Percentiles rank a stretch among this genome's conserved stretches.
Evolutionary conservation across 2,113 vertebrate species (phyloP).

Genomic region (Phocoena sinus): DNA sequence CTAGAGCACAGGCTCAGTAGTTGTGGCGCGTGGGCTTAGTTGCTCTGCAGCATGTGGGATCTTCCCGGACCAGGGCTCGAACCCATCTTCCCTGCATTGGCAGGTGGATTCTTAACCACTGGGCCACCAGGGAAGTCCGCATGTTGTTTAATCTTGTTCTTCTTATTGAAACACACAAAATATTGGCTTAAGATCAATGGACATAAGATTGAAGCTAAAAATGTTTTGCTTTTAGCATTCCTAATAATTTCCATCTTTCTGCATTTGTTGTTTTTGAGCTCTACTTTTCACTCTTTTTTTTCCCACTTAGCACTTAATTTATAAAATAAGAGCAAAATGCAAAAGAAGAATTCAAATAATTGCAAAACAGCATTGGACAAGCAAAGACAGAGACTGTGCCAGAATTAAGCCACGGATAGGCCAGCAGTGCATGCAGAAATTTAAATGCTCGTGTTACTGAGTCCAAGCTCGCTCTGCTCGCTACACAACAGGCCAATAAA

Average conservation of each 20-base stretch:
- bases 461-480: too few relatives aligned
- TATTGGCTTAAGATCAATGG: conserved; percentile 34
- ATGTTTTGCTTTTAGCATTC: conserved; percentile 31
- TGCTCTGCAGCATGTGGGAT: too few relatives aligned
- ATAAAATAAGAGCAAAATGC: conserved; percentile 35
- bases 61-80: too few relatives aligned
- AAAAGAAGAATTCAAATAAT: neutral
- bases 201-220: conserved; percentile 19
- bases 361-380: neutral
- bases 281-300: neutral
- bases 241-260: neutral
- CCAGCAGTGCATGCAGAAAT: neutral
- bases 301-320: neutral
- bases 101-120: too few relatives aligned
- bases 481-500: too few relatives aligned
- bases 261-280: conserved; percentile 23
- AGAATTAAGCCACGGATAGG: neutral
- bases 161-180: neutral
- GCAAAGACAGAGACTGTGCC: neutral
- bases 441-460: neutral
- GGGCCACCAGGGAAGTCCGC: too few relatives aligned
- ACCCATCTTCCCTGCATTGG: too few relatives aligned
- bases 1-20: too few relatives aligned
- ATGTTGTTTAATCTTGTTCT: conserved; percentile 28
- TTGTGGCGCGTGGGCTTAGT: too few relatives aligned